These are phyloP conservation scores for Caenorhabditis elegans DNA, from an alignment of 1,140 invertebrate species.

Conservation along the genomic window WBcel235 BX284604.4:7027501-7028000, in stretches of 20 bases:
- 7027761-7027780: slow-evolving; percentile 70
- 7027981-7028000: slow-evolving; percentile 38
- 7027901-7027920: slow-evolving; percentile 70
- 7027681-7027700: slow-evolving; percentile 65
- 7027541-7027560: slow-evolving; percentile 72
- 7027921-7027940: slow-evolving; percentile 69
- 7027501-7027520: slow-evolving; percentile 67
- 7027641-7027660: slow-evolving; percentile 72
- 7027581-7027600: slow-evolving; percentile 69
- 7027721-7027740: slow-evolving; percentile 74
- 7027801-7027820: slow-evolving; percentile 69
- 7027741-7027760: slow-evolving; percentile 71
- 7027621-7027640: slow-evolving; percentile 71
- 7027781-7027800: slow-evolving; percentile 67
- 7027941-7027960: slow-evolving; percentile 68
- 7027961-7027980: slow-evolving; percentile 66
- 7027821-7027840: slow-evolving; percentile 69
- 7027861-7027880: too few species aligned
- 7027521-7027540: slow-evolving; percentile 70
- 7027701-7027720: slow-evolving; percentile 71
- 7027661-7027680: slow-evolving; percentile 68
- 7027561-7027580: slow-evolving; percentile 71
- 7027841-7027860: background rate
- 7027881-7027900: background rate
- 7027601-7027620: slow-evolving; percentile 65